Percentiles rank a stretch among this genome's conserved stretches.
phyloP scores from a whole-genome alignment of 1,140 invertebrate species.

The Copidosoma floridanum region DNA sequence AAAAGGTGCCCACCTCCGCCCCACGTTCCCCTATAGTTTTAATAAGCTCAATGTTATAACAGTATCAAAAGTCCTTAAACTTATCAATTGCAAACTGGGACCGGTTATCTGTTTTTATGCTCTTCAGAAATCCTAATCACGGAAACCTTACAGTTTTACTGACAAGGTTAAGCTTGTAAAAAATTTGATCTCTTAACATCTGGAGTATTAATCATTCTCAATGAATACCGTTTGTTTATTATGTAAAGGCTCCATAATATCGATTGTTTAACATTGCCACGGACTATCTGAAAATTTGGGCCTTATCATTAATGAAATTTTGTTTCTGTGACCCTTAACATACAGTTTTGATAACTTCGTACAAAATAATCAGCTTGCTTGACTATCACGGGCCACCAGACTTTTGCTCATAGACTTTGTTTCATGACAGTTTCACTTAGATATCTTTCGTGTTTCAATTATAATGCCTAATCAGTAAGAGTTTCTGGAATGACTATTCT shows the following conservation, averaged over 20 bases:
- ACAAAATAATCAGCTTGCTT: constrained; percentile 31
- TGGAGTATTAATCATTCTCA: constrained; percentile 35
- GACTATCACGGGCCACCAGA: too few relatives aligned
- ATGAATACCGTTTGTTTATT: constrained; percentile 28
- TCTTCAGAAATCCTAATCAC: constrained; percentile 9
- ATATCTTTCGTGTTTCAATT: too few relatives aligned
- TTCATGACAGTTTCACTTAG: constrained; percentile 41
- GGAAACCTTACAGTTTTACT: constrained; percentile 22
- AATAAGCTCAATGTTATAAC: neutral
- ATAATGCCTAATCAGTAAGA: constrained; percentile 42
- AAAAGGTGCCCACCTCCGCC: too few relatives aligned
- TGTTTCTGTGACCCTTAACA: neutral
- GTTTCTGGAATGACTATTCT: constrained; percentile 21
- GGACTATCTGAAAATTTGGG: constrained; percentile 32
- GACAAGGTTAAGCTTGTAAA: constrained; percentile 24
- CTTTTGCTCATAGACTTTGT: constrained; percentile 33
- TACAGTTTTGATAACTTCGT: constrained; percentile 20
- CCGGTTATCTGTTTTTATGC: constrained; percentile 17
- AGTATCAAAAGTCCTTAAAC: neutral
- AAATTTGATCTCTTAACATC: constrained; percentile 31
- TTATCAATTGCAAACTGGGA: neutral
- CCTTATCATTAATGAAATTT: constrained; percentile 27
- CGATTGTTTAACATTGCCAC: constrained; percentile 33
- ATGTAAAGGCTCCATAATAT: constrained; percentile 32
- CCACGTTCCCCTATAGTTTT: too few relatives aligned